Conservation (phyloP, 2,888 invertebrate genomes). For the Empis stercorea region DNA sequence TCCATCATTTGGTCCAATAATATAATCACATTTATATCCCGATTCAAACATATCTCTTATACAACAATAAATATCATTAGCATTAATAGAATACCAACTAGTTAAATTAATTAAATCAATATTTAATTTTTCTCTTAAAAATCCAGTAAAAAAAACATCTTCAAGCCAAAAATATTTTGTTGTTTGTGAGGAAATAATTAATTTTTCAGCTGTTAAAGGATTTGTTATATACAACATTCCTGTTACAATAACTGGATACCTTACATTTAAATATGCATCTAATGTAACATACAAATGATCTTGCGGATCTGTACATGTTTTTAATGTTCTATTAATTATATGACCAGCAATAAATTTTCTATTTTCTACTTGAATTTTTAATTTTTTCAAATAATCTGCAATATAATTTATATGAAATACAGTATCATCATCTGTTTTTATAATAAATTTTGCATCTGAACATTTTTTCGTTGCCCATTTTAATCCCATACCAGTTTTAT, state of each 20-base stretch:
- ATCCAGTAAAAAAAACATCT: constrained; percentile 74
- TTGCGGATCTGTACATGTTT: constrained; percentile 46
- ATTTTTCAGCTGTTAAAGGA: constrained; percentile 43
- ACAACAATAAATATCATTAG: constrained; percentile 62
- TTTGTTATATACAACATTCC: constrained; percentile 77
- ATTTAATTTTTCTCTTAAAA: constrained; percentile 46
- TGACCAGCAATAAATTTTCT: constrained; percentile 49
- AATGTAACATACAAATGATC: constrained; percentile 72
- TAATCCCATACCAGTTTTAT: constrained; percentile 71
- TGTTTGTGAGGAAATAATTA: constrained; percentile 42
- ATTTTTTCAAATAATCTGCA: constrained; percentile 34
- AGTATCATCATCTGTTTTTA: constrained; percentile 76
- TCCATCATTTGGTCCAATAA: constrained; percentile 67
- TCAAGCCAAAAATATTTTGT: constrained; percentile 81
- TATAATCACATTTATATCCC: constrained; percentile 50
- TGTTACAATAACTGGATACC: constrained; percentile 64
- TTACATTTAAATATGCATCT: constrained; percentile 45
- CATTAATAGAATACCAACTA: constrained; percentile 53
- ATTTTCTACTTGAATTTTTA: constrained; percentile 19
- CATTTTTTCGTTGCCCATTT: constrained; percentile 59
- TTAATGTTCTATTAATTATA: constrained; percentile 49
- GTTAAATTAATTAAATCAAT: constrained; percentile 47
- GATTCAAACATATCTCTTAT: constrained; percentile 45
- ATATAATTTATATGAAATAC: constrained; percentile 54
- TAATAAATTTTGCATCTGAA: constrained; percentile 44